Evolutionary conservation across 1,140 invertebrate species (phyloP).

Genomic region (Anoplophora glabripennis): DNA sequence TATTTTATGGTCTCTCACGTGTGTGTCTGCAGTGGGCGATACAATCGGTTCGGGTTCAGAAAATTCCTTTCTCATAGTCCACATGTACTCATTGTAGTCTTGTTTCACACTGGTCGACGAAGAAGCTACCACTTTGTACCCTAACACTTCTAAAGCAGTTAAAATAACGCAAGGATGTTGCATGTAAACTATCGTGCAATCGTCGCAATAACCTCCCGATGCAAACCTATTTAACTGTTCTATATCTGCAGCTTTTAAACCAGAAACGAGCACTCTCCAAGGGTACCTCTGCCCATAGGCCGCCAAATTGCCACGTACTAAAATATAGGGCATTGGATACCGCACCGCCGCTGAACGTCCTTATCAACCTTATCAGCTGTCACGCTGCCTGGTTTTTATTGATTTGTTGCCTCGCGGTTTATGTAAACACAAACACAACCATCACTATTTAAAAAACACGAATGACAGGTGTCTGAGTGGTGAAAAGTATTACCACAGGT

Average conservation of each 20-base stretch:
- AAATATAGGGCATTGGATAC: slow-evolving; percentile 75
- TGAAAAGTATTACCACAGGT: no score
- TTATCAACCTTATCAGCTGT: no score
- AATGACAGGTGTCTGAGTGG: no score
- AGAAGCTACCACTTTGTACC: slow-evolving; percentile 81
- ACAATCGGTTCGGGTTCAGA: slow-evolving; percentile 67
- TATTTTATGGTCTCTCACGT: slow-evolving; percentile 12
- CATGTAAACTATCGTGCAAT: slow-evolving; percentile 75
- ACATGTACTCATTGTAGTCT: slow-evolving; percentile 86
- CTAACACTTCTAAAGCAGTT: slow-evolving; percentile 76
- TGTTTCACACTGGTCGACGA: slow-evolving; percentile 80
- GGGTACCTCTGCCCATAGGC: slow-evolving; percentile 80
- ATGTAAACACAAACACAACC: no score
- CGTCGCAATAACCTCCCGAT: slow-evolving; percentile 75
- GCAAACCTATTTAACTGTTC: slow-evolving; percentile 75
- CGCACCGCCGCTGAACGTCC: no score
- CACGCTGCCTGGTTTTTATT: no score
- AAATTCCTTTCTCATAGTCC: slow-evolving; percentile 88
- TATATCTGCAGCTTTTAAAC: slow-evolving; percentile 78
- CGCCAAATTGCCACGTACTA: slow-evolving; percentile 80
- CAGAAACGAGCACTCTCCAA: slow-evolving; percentile 79
- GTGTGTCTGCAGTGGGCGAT: slow-evolving; percentile 22
- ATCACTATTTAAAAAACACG: no score
- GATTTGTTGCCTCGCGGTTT: no score
- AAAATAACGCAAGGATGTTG: slow-evolving; percentile 83